Evolutionary conservation across 2,113 vertebrate genomes (phyloP), one percentile per base, ranked within the genome.

Genomic region (Amphiprion ocellaris): DNA sequence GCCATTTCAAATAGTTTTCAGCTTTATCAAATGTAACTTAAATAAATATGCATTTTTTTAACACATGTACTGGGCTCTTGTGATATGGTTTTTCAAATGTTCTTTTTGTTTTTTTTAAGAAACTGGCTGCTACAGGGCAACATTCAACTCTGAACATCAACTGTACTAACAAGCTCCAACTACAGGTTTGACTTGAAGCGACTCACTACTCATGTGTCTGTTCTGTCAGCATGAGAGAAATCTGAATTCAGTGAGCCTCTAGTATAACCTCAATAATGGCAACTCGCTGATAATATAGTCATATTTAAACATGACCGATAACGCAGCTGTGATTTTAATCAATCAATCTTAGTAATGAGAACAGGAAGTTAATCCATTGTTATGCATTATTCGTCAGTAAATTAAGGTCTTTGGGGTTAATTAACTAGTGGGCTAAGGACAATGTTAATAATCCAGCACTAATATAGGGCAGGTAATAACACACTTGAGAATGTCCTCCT

Each of bases 381-480:
- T 91, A 89, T 83, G 85, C 86, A 91, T 92, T 94, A 92, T 92
- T 90, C 90, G 81, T 88, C 77, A 30, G 77, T 93, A 94, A 94
- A 94, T 93, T 80, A 92, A 91, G 93, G 92, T 93, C 93, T 92
- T 87, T 41, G 84, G 86, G 93, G 94, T 94, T 95, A 94, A 95
- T 95, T 93, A 94, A 92, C 86, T 83, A 78, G 75, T 84, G 82
- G 71, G 78, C 87, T 90, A 89, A 93, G 90, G 92, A 92, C 89
- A 89, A 84, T 85, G 91, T 92, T 95, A 92, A 94, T 93, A 93
- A 93, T 91, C 85, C 88, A 92, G 91, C 85, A 92, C 87, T 90
- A 91, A 90, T 91, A 88, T 67, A 74, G 76, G 78, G 77, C 88
- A 92, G 89, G 90, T 92, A 92, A 89, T 92, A 92, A 84, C 69